These are phyloP conservation scores for Nerophis lumbriciformis DNA, from an alignment of 2,113 vertebrate genomes.

Conservation along the genomic window DNA sequence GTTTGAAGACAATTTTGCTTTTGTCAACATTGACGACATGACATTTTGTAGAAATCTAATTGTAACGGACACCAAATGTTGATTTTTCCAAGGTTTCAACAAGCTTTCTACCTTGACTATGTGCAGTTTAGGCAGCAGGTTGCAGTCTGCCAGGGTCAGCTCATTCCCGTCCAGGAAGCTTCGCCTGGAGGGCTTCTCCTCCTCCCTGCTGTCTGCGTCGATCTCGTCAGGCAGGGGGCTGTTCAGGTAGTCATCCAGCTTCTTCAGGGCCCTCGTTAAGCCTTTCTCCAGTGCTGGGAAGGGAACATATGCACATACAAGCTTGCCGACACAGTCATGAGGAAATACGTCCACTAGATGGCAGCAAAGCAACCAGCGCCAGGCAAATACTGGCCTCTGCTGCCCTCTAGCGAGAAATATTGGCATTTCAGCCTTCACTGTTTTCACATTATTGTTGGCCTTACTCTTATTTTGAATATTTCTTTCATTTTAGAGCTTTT, in stretches of 20 bases:
- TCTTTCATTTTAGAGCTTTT: too few relatives aligned
- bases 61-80: too few relatives aligned
- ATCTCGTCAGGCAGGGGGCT: conserved; percentile 88
- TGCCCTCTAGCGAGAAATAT: background rate
- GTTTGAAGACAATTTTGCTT: background rate
- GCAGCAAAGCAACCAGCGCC: background rate
- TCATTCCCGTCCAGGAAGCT: conserved; percentile 91
- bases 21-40: too few relatives aligned
- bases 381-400: background rate
- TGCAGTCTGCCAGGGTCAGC: conserved; percentile 93
- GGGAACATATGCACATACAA: conserved; percentile 8
- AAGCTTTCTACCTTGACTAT: conserved; percentile 86
- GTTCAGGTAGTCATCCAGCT: conserved; percentile 88
- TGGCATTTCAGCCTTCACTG: background rate
- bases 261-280: conserved; percentile 83
- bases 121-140: conserved; percentile 95
- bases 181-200: conserved; percentile 81
- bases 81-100: background rate
- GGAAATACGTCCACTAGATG: background rate
- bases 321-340: too few relatives aligned
- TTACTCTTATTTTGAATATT: too few relatives aligned
- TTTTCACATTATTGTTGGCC: too few relatives aligned
- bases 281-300: conserved; percentile 80
- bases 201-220: conserved; percentile 77
- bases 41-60: too few relatives aligned